Conservation (phyloP, 2,888 invertebrate genomes). For the Parelbella ahira region DNA sequence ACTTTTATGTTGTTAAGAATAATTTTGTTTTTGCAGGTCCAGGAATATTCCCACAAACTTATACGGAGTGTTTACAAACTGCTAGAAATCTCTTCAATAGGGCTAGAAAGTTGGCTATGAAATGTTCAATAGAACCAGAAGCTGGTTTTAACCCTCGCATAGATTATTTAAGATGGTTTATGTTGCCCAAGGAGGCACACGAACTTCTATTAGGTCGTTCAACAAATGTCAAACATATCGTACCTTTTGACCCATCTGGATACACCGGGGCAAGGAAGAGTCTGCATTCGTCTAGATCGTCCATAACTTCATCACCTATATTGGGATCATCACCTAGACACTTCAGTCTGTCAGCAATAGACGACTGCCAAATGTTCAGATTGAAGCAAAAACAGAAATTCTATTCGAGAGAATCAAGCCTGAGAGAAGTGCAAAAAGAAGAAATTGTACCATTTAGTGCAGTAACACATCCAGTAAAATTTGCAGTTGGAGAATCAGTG, state of each 20-base stretch:
- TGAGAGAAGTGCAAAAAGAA: constrained; percentile 65
- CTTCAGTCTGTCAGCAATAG: constrained; percentile 85
- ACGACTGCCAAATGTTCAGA: constrained; percentile 75
- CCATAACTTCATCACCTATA: constrained; percentile 68
- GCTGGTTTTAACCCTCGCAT: constrained; percentile 85
- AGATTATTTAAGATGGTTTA: constrained; percentile 90
- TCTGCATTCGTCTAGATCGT: constrained; percentile 53
- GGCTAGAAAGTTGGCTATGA: constrained; percentile 87
- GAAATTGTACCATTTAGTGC: constrained; percentile 40
- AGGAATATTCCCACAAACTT: constrained; percentile 86
- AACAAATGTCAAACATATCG: constrained; percentile 87
- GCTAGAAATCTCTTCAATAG: constrained; percentile 88
- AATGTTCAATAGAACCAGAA: constrained; percentile 87
- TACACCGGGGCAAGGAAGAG: constrained; percentile 78
- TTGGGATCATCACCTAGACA: constrained; percentile 82
- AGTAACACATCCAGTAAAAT: constrained; percentile 75
- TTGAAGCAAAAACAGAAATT: constrained; percentile 70
- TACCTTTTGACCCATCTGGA: constrained; percentile 86
- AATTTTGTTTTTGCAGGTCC: constrained; percentile 80
- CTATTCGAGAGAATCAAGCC: constrained; percentile 66
- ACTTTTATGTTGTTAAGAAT: too few species aligned
- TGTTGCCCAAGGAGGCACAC: constrained; percentile 93
- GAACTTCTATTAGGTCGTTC: constrained; percentile 86
- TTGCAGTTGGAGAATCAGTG: constrained; percentile 85
- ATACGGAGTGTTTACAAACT: constrained; percentile 88